These are phyloP conservation scores for Polymixis flavicincta DNA, from an alignment of 2,888 invertebrate species.

Conservation along the genomic window DNA sequence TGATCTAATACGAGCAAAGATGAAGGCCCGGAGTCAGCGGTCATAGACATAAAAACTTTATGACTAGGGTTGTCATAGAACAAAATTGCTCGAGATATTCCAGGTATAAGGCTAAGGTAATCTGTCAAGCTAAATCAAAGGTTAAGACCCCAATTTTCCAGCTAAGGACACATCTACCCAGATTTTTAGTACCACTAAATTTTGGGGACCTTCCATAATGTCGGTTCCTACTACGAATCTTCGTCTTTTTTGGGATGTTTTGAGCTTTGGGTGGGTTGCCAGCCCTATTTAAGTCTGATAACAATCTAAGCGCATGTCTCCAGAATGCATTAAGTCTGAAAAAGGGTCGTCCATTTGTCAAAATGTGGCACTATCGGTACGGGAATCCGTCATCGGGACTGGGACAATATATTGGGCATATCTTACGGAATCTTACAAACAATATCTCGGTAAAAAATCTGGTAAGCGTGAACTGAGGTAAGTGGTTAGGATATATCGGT, in stretches of 20 bases:
- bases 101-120: constrained; percentile 43
- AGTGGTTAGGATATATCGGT: constrained; percentile 18
- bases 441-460: constrained; percentile 67
- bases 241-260: constrained; percentile 26
- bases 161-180: constrained; percentile 29
- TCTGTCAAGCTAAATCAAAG: constrained; percentile 44
- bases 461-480: constrained; percentile 54
- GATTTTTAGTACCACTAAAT: constrained; percentile 44
- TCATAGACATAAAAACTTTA: constrained; percentile 64
- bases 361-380: constrained; percentile 85
- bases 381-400: constrained; percentile 87
- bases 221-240: not conserved
- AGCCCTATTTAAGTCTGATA: constrained; percentile 67
- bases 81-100: constrained; percentile 51
- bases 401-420: constrained; percentile 84
- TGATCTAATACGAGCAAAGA: constrained; percentile 54
- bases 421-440: constrained; percentile 81
- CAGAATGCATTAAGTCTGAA: constrained; percentile 80
- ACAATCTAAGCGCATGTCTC: constrained; percentile 82
- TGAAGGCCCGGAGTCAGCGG: constrained; percentile 58
- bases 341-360: constrained; percentile 88
- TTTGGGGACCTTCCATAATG: constrained; percentile 12
- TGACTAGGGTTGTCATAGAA: constrained; percentile 61
- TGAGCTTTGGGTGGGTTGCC: constrained; percentile 27
- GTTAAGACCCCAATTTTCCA: constrained; percentile 36